Evolutionary conservation across 2,888 invertebrate species (phyloP), one percentile per base, ranked within the genome.

Genomic region (Drosophila setosimentum): DNA sequence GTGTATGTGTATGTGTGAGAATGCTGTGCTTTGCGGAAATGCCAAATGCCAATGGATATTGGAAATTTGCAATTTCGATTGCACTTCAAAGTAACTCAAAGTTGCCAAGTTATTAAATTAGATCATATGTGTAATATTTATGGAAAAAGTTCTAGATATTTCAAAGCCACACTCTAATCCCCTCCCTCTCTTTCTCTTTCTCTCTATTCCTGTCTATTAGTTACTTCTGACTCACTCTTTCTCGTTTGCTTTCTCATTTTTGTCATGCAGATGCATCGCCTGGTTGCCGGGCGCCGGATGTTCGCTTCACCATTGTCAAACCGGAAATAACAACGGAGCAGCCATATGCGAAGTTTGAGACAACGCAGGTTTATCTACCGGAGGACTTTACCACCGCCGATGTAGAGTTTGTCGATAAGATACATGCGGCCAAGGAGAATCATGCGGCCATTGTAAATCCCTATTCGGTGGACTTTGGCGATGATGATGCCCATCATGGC

Each of bases 371-470:
- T 68, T 93, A 93, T 87, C 72, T 92, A 65, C 92, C 93, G 2
- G 93, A 93, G 65, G 93, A 93, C 72, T 92, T 93, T 60, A 93
- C 93, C 59, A 93, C 93, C 16, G 85, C 91, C 68, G 93, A 93
- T 80, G 87, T 90, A 59, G 93, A 93, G 66, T 92, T 92, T 75
- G 89, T 93, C 61, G 93, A 93, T 61, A 91, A 88, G 72, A 90
- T 91, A 80, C 92, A 92, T 82, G 83, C 90, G 49, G 77, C 86
- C 63, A 87, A 85, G 55, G 90, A 90, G 80, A 91, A 91, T 71
- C 91, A 92, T 70, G 89, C 91, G 55, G 92, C 92, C 73, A 90
- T 92, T 78, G 91, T 91, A 71, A 93, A 93, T 90, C 93, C 93
- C 60, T 93, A 93, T 76, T 85, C 90, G 45, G 78, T 91, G 67